phyloP scores from a whole-genome alignment of 2,797 vertebrate species.

The Lepus townsendii region DNA sequence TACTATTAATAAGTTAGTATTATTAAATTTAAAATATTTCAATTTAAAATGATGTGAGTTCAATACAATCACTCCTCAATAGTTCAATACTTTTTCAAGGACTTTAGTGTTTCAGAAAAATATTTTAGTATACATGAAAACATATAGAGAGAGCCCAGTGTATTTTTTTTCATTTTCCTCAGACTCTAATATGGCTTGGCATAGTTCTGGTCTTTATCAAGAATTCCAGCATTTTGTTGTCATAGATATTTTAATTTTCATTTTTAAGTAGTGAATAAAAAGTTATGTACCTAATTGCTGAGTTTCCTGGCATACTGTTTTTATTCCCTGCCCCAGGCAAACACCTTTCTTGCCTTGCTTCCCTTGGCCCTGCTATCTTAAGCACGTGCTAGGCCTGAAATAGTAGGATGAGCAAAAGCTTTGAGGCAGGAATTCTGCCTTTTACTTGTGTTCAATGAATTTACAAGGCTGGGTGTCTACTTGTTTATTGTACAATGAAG shows the following conservation, averaged over 20 bases:
- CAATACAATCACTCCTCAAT: no score
- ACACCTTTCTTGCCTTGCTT: not conserved
- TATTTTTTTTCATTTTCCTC: not conserved
- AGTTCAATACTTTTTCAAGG: no score
- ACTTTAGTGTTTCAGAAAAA: not conserved
- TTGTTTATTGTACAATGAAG: not conserved
- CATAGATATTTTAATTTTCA: not conserved
- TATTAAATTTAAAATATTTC: no score
- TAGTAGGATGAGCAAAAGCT: not conserved
- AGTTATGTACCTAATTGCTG: not conserved
- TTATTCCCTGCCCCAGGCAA: not conserved
- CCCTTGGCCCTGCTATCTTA: not conserved
- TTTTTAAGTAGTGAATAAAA: not conserved
- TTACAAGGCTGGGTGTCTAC: not conserved
- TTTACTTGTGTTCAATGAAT: not conserved
- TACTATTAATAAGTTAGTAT: not conserved
- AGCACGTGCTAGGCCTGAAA: not conserved
- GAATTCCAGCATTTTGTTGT: not conserved
- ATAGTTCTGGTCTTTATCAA: not conserved
- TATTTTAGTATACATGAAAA: not conserved
- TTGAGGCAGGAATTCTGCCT: not conserved
- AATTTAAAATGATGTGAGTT: no score
- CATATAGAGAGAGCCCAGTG: not conserved
- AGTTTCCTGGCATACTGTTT: not conserved
- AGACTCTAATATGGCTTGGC: not conserved